Evolutionary conservation across 2,113 vertebrate genomes (phyloP), one percentile per base, ranked within the genome.

Genomic region (Callionymus lyra): DNA sequence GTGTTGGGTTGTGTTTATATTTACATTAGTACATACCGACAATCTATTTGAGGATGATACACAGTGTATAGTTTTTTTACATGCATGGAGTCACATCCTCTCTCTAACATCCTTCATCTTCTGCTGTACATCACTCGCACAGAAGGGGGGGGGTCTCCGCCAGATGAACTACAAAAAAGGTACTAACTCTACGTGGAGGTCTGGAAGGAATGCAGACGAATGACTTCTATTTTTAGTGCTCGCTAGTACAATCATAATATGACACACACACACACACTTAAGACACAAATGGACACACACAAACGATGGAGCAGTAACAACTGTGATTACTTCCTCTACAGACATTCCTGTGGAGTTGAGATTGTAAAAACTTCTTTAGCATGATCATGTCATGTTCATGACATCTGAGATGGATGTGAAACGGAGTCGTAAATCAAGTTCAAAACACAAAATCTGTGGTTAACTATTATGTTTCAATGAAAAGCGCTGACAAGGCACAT

Each of bases 11-110:
- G 15, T 11, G 11, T 11, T 64, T 54, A 13, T 80, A 83, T 81
- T 75, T 82, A 82, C 80, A 82, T 81, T 79, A 75, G 73, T 82
- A 82, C 77, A 79, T 73, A 82, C 72, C 77, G 78, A 75, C 70
- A 71, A 74, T 70, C 61, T 74, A 76, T 68, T 54, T 57, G 68
- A 57, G 60, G 61, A 72, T 70, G 68, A 70, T 56, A 65, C 65
- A 75, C 63, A 76, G 73, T 63, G 74, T 77, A 70, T 68, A 65
- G 51, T 72, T 69, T 59, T 68, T 77, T 74, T 53, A 71, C 78
- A 83, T 83, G 81, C 81, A 81, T 58, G 76, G 43, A 50, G 70
- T 59, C 53, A 55, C 50, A 12, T 54, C 64, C 56, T 41, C 63
- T 40, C 58, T 47, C 49, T 56, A 31, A 48, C 33, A 10, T 61